Conservation (phyloP, 2,888 invertebrate species). For the Gastracanthus pulcherrimus region DNA sequence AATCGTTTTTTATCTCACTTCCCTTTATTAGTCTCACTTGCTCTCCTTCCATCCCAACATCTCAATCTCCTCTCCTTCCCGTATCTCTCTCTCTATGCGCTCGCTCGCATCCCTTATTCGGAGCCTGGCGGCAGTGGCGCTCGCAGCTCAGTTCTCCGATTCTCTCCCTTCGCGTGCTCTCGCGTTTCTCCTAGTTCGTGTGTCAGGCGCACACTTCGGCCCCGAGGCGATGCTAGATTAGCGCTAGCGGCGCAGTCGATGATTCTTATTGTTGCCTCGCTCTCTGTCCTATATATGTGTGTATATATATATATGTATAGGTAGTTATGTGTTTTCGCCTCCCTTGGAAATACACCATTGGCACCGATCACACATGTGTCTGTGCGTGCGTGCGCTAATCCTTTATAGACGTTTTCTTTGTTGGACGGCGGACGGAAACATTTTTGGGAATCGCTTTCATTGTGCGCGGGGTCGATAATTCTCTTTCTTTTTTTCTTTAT, state of each 20-base stretch:
- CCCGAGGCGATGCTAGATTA: constrained; percentile 47
- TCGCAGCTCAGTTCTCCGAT: not conserved
- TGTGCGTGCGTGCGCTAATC: constrained; percentile 32
- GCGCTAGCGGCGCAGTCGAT: constrained; percentile 38
- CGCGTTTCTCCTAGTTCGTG: not conserved
- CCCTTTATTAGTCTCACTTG: constrained; percentile 26
- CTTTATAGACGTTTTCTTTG: constrained; percentile 21
- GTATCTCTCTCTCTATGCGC: not conserved
- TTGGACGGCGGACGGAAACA: not conserved
- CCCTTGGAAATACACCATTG: no score
- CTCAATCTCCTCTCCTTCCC: constrained; percentile 16
- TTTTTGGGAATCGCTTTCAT: not conserved
- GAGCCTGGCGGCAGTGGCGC: no score
- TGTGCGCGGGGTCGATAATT: no score
- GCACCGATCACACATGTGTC: not conserved
- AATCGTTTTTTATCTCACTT: constrained; percentile 38
- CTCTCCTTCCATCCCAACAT: not conserved
- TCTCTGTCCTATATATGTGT: not conserved
- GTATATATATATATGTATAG: not conserved
- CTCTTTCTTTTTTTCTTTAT: no score
- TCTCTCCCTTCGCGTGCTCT: not conserved
- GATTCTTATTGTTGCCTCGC: constrained; percentile 47
- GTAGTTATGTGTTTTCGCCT: no score
- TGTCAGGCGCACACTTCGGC: constrained; percentile 37
- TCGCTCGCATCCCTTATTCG: not conserved